Evolutionary conservation across 2,888 invertebrate species (phyloP).

Genomic region (Allolobophora icterica): DNA sequence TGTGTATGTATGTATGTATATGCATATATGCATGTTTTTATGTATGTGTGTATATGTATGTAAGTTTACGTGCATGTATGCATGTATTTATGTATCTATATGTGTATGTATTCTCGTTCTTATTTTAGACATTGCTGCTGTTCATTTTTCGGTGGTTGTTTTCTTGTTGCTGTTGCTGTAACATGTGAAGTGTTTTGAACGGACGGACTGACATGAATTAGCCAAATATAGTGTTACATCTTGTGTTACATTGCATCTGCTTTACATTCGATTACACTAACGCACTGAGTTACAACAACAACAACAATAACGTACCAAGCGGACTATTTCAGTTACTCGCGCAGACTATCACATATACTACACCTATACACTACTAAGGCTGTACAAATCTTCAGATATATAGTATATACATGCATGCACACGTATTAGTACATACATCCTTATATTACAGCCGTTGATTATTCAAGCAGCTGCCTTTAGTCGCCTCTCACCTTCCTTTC

Average conservation of each 20-base stretch:
- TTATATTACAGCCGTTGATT: not conserved
- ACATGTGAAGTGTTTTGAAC: not conserved
- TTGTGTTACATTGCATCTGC: not conserved
- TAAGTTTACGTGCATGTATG: no score
- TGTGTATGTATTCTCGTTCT: no score
- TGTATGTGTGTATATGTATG: no score
- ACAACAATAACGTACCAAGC: not conserved
- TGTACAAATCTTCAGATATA: constrained; percentile 5
- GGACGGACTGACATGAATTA: not conserved
- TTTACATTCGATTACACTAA: not conserved
- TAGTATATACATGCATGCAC: not conserved
- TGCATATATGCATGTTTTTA: no score
- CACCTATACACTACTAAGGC: not conserved
- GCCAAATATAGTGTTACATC: not conserved
- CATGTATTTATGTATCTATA: no score
- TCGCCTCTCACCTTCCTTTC: not conserved
- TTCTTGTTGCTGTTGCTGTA: not conserved
- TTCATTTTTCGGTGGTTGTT: not conserved
- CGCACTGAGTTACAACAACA: not conserved
- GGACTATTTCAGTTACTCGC: not conserved
- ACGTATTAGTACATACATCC: not conserved
- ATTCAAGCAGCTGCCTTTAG: not conserved
- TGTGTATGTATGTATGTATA: no score
- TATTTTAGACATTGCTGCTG: no score
- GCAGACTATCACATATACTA: not conserved